These are phyloP conservation scores for Eublepharis macularius DNA, from an alignment of 2,113 vertebrate species.

Conservation along the genomic window DNA sequence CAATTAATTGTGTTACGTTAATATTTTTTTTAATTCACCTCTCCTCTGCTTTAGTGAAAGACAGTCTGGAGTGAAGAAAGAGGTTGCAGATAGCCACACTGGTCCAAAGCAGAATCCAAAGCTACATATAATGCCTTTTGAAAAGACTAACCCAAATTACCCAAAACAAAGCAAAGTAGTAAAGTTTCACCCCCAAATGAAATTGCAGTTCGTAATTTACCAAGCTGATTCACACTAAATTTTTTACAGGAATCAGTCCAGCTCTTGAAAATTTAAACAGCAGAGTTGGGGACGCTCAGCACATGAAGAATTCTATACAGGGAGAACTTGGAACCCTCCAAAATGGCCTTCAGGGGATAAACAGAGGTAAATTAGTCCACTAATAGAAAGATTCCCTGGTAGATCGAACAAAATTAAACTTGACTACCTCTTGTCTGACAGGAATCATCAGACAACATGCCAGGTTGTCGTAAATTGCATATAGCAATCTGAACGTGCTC, in stretches of 20 bases:
- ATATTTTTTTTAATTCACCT: neutral
- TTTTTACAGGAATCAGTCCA: constrained; percentile 70
- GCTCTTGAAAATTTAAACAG: constrained; percentile 74
- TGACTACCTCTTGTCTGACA: too few species aligned
- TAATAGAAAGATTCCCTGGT: too few species aligned
- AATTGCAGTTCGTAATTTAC: neutral
- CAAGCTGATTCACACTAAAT: neutral
- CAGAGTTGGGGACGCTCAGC: constrained; percentile 71
- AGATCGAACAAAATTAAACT: too few species aligned
- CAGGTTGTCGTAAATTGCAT: too few species aligned
- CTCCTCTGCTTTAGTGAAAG: neutral
- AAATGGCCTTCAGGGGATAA: constrained; percentile 73
- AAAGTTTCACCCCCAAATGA: neutral
- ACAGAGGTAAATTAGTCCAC: constrained; percentile 81
- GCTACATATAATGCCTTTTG: too few species aligned
- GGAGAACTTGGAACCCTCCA: constrained; percentile 72
- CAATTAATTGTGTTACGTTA: neutral
- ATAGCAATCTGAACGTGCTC: too few species aligned
- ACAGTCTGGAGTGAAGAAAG: neutral
- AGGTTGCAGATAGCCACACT: too few species aligned
- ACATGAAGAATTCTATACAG: constrained; percentile 78
- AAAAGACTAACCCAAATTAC: too few species aligned
- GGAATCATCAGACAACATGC: too few species aligned
- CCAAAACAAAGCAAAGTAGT: neutral
- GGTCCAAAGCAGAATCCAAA: too few species aligned